Evolutionary conservation across 2,113 vertebrate species (phyloP).

Genomic region (Ammodytes dubius): DNA sequence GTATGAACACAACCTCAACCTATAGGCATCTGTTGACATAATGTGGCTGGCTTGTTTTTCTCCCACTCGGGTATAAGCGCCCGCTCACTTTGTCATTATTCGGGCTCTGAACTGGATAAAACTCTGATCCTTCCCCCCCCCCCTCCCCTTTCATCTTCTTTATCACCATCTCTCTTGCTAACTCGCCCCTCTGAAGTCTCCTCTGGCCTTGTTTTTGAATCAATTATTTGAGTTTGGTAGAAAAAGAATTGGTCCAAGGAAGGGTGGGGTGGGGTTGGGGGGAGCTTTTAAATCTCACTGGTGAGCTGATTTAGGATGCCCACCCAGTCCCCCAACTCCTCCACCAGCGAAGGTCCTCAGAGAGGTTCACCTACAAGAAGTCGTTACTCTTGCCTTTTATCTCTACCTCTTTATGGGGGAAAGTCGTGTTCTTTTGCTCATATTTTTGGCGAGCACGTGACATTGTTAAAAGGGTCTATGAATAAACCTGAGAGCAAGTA

Average conservation of each 20-base stretch:
- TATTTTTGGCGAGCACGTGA: conserved; percentile 54
- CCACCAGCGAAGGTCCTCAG: conserved; percentile 8
- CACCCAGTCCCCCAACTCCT: conserved; percentile 62
- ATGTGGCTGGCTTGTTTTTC: conserved; percentile 19
- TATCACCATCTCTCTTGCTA: conserved; percentile 64
- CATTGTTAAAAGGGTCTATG: conserved; percentile 61
- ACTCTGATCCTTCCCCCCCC: conserved; percentile 4
- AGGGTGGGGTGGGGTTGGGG: conserved; percentile 20
- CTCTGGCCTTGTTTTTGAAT: conserved; percentile 66
- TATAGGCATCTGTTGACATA: background rate
- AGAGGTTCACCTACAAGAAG: conserved; percentile 28
- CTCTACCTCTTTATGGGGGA: conserved; percentile 57
- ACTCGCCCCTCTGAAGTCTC: conserved; percentile 62
- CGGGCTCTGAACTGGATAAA: conserved; percentile 48
- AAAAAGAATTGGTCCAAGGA: conserved; percentile 71
- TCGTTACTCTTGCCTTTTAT: conserved; percentile 53
- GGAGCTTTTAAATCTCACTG: conserved; percentile 57
- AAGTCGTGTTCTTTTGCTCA: conserved; percentile 37
- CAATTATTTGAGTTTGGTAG: conserved; percentile 73
- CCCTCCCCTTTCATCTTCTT: conserved; percentile 71
- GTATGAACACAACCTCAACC: background rate
- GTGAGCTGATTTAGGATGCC: conserved; percentile 71
- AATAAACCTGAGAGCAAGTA: conserved; percentile 50
- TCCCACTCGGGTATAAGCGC: background rate
- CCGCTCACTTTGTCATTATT: conserved; percentile 31